phyloP scores from a whole-genome alignment of 2,888 invertebrate species.

The Tachina fera region DNA sequence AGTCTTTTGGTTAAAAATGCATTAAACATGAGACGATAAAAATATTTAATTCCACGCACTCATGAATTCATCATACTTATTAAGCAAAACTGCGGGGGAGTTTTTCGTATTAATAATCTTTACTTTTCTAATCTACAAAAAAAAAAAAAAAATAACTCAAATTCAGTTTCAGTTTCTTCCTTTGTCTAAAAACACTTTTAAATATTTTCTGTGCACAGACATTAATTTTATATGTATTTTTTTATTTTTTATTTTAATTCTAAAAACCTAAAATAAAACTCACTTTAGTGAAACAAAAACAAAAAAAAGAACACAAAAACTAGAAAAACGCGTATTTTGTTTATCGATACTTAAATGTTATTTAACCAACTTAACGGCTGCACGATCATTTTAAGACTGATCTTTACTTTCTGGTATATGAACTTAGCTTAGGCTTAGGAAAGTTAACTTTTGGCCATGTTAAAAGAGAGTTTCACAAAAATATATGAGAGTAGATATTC shows the following conservation, averaged over 20 bases:
- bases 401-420: slow-evolving; percentile 15
- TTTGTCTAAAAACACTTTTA: slow-evolving; percentile 42
- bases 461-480: slow-evolving; percentile 45
- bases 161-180: slow-evolving; percentile 36
- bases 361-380: slow-evolving; percentile 45
- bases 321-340: slow-evolving; percentile 68
- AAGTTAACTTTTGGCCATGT: slow-evolving; percentile 52
- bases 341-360: slow-evolving; percentile 12
- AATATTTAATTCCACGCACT: slow-evolving; percentile 60
- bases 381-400: slow-evolving; percentile 64
- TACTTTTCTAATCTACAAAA: slow-evolving; percentile 5
- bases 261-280: slow-evolving; percentile 51
- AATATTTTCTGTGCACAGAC: not conserved
- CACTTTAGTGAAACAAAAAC: slow-evolving; percentile 52
- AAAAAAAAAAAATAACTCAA: not conserved
- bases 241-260: slow-evolving; percentile 3
- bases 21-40: slow-evolving; percentile 40
- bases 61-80: slow-evolving; percentile 24
- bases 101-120: slow-evolving; percentile 22
- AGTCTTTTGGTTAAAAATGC: slow-evolving; percentile 47
- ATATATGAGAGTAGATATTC: slow-evolving; percentile 4
- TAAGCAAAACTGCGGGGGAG: slow-evolving; percentile 59
- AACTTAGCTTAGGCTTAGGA: slow-evolving; percentile 27
- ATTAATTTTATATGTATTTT: slow-evolving; percentile 24
- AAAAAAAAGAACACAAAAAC: slow-evolving; percentile 51